phyloP scores from a whole-genome alignment of 2,888 invertebrate genomes.

The Gryllus longicercus region DNA sequence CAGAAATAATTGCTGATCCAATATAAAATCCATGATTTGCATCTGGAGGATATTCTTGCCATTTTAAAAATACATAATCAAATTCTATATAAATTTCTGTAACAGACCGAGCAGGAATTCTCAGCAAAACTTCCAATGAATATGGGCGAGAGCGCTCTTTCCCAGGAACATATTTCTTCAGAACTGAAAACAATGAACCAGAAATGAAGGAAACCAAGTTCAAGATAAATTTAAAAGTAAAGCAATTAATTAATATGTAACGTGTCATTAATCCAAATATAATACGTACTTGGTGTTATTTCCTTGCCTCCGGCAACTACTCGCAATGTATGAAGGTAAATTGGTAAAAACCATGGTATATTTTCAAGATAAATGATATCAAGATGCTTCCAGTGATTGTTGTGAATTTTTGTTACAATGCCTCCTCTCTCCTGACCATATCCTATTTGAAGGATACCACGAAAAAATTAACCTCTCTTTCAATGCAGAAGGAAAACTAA shows the following conservation, averaged over 20 bases:
- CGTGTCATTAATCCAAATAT: background rate
- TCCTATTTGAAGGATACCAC: conserved; percentile 51
- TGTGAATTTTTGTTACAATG: conserved; percentile 78
- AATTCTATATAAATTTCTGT: conserved; percentile 83
- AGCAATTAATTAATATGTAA: background rate
- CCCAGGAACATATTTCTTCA: conserved; percentile 65
- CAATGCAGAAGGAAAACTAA: background rate
- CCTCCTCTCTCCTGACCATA: conserved; percentile 91
- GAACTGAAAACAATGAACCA: conserved; percentile 42
- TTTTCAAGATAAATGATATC: conserved; percentile 83
- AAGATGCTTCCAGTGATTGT: conserved; percentile 71
- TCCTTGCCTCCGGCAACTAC: conserved; percentile 57
- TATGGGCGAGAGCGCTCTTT: conserved; percentile 79
- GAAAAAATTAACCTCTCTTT: conserved; percentile 24
- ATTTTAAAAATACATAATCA: conserved; percentile 93
- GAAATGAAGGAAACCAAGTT: background rate
- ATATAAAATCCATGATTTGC: conserved; percentile 98
- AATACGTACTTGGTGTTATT: conserved; percentile 56
- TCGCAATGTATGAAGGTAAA: conserved; percentile 84
- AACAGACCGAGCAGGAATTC: conserved; percentile 73
- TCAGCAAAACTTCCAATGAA: conserved; percentile 79
- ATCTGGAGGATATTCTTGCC: conserved; percentile 99
- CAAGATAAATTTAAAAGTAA: background rate
- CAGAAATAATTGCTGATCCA: conserved; percentile 80
- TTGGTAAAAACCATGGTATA: conserved; percentile 85